Percentiles rank a stretch among this genome's conserved stretches.
Evolutionary conservation across 37 sponge, comb jelly and placozoan genomes (phyloP).

Genomic region (Diacarnus erythraeanus): DNA sequence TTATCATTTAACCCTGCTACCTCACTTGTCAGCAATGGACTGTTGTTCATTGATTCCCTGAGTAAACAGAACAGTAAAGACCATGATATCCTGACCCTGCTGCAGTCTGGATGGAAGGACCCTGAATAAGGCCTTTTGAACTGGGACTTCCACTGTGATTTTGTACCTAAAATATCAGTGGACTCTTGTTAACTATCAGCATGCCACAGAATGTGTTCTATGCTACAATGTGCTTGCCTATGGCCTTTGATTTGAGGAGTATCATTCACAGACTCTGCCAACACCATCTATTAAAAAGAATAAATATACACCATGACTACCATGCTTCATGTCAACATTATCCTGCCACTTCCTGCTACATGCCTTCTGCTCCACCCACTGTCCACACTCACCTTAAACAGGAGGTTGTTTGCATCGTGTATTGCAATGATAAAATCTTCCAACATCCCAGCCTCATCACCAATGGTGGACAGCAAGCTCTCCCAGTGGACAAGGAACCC

Average conservation of each 20-base stretch:
- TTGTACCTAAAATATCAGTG: conserved; percentile 41
- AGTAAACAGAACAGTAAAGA: conserved; percentile 80
- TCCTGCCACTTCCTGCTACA: background rate
- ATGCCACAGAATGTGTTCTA: background rate
- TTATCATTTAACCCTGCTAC: background rate
- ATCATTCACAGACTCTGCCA: conserved; percentile 42
- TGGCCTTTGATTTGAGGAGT: conserved; percentile 32
- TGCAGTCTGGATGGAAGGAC: conserved; percentile 78
- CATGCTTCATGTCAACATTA: background rate
- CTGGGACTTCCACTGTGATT: conserved; percentile 72
- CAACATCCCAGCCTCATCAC: conserved; percentile 91
- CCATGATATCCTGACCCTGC: conserved; percentile 66
- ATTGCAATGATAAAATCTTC: conserved; percentile 87
- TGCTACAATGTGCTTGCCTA: background rate
- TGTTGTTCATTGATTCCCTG: conserved; percentile 97
- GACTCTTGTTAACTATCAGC: background rate
- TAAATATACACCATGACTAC: too few relatives aligned
- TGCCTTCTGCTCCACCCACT: background rate
- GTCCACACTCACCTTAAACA: conserved; percentile 36
- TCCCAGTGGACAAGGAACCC: conserved; percentile 96
- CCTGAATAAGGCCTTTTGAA: conserved; percentile 62
- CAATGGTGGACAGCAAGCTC: conserved; percentile 81
- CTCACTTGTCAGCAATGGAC: conserved; percentile 81
- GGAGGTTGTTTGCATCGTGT: conserved; percentile 63
- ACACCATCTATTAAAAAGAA: conserved; percentile 10